phyloP scores from a whole-genome alignment of 2,888 invertebrate genomes.

The Phytoseiulus persimilis region DNA sequence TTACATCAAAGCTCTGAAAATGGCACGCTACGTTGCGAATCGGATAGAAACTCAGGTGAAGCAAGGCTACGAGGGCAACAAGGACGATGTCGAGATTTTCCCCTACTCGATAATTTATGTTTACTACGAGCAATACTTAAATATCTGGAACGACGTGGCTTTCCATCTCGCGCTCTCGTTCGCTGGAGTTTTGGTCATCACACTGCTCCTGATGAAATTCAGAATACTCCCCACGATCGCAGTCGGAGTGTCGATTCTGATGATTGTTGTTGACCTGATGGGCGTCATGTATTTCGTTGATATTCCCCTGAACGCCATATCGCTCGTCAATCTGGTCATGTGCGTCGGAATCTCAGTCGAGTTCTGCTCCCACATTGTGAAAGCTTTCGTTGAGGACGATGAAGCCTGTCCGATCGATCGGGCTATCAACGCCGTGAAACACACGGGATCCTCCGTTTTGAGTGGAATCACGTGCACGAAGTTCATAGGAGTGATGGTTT shows the following conservation, averaged over 20 bases:
- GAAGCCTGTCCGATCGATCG: constrained; percentile 63
- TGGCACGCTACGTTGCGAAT: constrained; percentile 64
- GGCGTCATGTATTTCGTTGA: constrained; percentile 86
- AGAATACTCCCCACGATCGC: constrained; percentile 69
- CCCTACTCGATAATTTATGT: constrained; percentile 92
- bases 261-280: constrained; percentile 72
- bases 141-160: constrained; percentile 73
- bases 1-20: constrained; percentile 69
- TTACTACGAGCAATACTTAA: constrained; percentile 87
- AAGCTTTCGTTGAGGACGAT: constrained; percentile 74
- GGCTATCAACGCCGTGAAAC: constrained; percentile 71
- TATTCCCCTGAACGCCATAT: constrained; percentile 85
- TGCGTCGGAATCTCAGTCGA: constrained; percentile 94
- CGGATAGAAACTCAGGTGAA: constrained; percentile 69
- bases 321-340: constrained; percentile 91
- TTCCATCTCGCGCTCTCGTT: constrained; percentile 78
- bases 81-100: constrained; percentile 62
- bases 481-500: constrained; percentile 79
- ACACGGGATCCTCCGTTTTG: constrained; percentile 88
- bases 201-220: constrained; percentile 81
- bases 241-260: constrained; percentile 63
- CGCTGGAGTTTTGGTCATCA: constrained; percentile 84
- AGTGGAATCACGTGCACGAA: constrained; percentile 97
- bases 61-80: constrained; percentile 50
- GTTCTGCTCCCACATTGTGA: constrained; percentile 93